Evolutionary conservation across 1,140 invertebrate genomes (phyloP).

Genomic region (Aphaenogaster ashmeadi): DNA sequence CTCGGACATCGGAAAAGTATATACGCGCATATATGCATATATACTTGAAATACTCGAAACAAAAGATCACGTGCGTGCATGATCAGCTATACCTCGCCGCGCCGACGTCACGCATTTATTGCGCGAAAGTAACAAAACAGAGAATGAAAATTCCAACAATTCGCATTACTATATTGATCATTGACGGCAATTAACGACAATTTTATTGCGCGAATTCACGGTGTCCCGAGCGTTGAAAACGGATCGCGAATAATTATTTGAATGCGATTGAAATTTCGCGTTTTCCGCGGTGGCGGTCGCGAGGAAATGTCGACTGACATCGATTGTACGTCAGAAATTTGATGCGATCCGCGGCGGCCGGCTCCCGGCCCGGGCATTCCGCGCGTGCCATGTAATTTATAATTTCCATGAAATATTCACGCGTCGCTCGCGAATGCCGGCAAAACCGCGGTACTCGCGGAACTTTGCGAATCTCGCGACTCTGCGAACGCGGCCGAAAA

Average conservation of each 20-base stretch:
- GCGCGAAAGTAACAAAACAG: slow-evolving; percentile 12
- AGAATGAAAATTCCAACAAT: slow-evolving; percentile 11
- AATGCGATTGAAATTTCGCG: slow-evolving; percentile 62
- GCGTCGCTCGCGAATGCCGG: slow-evolving; percentile 56
- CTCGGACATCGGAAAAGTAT: slow-evolving; percentile 22
- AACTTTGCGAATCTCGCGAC: slow-evolving; percentile 52
- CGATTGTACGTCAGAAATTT: slow-evolving; percentile 68
- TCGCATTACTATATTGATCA: not conserved
- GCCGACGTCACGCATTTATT: not conserved
- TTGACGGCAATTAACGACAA: slow-evolving; percentile 52
- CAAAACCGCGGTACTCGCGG: slow-evolving; percentile 57
- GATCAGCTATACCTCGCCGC: not conserved
- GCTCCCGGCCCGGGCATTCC: slow-evolving; percentile 30
- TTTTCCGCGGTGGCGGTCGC: slow-evolving; percentile 59
- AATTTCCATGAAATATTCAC: slow-evolving; percentile 68
- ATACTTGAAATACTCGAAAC: not conserved
- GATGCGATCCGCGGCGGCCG: slow-evolving; percentile 62
- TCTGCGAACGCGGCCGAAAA: slow-evolving; percentile 23
- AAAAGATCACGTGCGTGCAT: slow-evolving; percentile 2
- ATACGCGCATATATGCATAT: not conserved
- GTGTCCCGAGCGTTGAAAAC: slow-evolving; percentile 16
- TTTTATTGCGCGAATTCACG: slow-evolving; percentile 50
- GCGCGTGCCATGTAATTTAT: slow-evolving; percentile 56
- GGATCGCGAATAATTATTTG: slow-evolving; percentile 57
- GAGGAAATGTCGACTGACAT: slow-evolving; percentile 71